These are phyloP conservation scores for Polyergus mexicanus DNA, from an alignment of 1,140 invertebrate genomes.

Conservation along the genomic window DNA sequence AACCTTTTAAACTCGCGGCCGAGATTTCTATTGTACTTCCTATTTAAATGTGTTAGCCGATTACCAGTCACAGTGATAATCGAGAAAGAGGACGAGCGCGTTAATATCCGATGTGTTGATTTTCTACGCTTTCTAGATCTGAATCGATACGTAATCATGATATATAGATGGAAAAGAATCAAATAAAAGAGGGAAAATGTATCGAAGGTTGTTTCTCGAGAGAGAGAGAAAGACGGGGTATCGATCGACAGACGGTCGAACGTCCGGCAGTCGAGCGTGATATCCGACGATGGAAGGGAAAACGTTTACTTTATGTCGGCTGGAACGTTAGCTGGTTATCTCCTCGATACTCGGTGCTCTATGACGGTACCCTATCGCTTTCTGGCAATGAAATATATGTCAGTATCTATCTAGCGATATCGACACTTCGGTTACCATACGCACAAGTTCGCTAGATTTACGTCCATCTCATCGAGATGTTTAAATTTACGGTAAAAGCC, in stretches of 20 bases:
- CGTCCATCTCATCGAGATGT: constrained; percentile 16
- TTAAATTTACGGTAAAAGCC: constrained; percentile 33
- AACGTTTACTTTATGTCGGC: constrained; percentile 58
- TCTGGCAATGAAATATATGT: constrained; percentile 55
- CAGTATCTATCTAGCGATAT: background rate
- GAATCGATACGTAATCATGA: background rate
- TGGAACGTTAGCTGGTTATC: constrained; percentile 54
- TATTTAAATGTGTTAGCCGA: constrained; percentile 57
- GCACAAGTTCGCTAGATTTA: constrained; percentile 6
- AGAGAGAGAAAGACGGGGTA: background rate
- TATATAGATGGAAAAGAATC: background rate
- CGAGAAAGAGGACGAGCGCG: background rate
- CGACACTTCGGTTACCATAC: constrained; percentile 10
- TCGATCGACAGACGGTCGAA: constrained; percentile 2
- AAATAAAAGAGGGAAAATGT: background rate
- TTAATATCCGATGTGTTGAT: background rate
- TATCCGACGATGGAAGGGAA: constrained; percentile 37
- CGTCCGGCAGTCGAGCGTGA: constrained; percentile 9
- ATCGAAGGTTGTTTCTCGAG: background rate
- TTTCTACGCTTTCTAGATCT: background rate
- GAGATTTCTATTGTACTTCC: constrained; percentile 60
- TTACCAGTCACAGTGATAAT: constrained; percentile 34
- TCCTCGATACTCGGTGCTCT: constrained; percentile 39
- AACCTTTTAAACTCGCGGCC: constrained; percentile 56
- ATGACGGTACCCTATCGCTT: constrained; percentile 26